Evolutionary conservation across 1,140 invertebrate species (phyloP).

Genomic region (Pachyrhynchus sulphureomaculatus): DNA sequence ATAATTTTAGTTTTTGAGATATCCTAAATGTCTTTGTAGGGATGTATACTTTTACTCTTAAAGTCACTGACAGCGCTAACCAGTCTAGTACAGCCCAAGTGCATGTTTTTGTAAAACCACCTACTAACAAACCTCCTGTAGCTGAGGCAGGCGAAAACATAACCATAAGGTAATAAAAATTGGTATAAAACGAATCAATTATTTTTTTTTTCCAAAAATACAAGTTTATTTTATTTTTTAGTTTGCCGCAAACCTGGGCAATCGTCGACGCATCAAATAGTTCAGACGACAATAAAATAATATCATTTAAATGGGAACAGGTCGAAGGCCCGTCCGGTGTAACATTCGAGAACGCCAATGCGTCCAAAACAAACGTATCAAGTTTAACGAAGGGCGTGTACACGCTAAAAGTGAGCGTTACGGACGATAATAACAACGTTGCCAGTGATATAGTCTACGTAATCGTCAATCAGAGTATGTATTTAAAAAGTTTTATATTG

Average conservation of each 20-base stretch:
- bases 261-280: conserved; percentile 78
- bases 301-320: conserved; percentile 78
- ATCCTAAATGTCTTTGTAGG: conserved; percentile 48
- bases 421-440: conserved; percentile 80
- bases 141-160: conserved; percentile 63
- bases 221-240: conserved; percentile 41
- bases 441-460: conserved; percentile 71
- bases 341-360: conserved; percentile 51
- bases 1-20: too few species aligned
- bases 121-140: conserved; percentile 79
- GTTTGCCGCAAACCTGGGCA: conserved; percentile 76
- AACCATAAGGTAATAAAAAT: conserved; percentile 50
- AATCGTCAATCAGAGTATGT: conserved; percentile 88
- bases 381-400: conserved; percentile 83
- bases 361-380: conserved; percentile 70
- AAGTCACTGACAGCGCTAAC: conserved; percentile 86
- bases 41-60: conserved; percentile 90
- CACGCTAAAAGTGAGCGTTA: conserved; percentile 78
- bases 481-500: too few species aligned
- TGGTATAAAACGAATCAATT: background rate
- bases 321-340: conserved; percentile 64
- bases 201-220: too few species aligned
- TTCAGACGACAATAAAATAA: conserved; percentile 82
- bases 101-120: conserved; percentile 90
- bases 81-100: conserved; percentile 79